Evolutionary conservation across 2,888 invertebrate species (phyloP).

Genomic region (Melinopterus prodromus): DNA sequence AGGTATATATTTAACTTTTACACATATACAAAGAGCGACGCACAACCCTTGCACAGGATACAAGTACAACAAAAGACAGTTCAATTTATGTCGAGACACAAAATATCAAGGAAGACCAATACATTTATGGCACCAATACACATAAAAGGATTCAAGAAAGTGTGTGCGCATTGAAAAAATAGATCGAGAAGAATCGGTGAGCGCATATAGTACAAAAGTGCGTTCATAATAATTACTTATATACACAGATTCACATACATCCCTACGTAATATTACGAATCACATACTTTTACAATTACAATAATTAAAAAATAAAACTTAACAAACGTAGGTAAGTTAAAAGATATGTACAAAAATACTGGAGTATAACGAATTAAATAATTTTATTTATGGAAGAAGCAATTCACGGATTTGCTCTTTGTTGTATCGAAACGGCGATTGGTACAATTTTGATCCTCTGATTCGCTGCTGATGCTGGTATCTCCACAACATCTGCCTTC

Average conservation of each 20-base stretch:
- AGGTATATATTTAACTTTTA: constrained; percentile 32
- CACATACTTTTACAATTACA: constrained; percentile 31
- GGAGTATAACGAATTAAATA: constrained; percentile 33
- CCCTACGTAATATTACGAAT: constrained; percentile 32
- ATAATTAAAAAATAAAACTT: constrained; percentile 22
- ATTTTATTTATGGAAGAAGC: constrained; percentile 7
- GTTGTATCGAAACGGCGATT: constrained; percentile 48
- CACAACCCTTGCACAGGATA: constrained; percentile 28
- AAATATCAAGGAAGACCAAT: constrained; percentile 17
- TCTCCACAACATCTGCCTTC: constrained; percentile 57
- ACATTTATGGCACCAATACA: constrained; percentile 34
- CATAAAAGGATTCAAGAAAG: constrained; percentile 22
- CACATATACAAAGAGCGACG: constrained; percentile 30
- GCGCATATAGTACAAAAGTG: constrained; percentile 32
- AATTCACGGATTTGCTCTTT: constrained; percentile 21
- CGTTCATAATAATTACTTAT: constrained; percentile 31
- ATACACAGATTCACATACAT: constrained; percentile 30
- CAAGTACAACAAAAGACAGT: constrained; percentile 11
- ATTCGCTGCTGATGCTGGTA: constrained; percentile 50
- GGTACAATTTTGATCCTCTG: constrained; percentile 58
- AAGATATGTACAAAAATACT: constrained; percentile 38
- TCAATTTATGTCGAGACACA: background rate
- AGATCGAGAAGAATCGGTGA: constrained; percentile 30
- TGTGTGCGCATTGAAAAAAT: constrained; percentile 28
- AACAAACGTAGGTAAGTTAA: constrained; percentile 25